Conservation (phyloP, 1,140 invertebrate species). For the Drosophila bocki region DNA sequence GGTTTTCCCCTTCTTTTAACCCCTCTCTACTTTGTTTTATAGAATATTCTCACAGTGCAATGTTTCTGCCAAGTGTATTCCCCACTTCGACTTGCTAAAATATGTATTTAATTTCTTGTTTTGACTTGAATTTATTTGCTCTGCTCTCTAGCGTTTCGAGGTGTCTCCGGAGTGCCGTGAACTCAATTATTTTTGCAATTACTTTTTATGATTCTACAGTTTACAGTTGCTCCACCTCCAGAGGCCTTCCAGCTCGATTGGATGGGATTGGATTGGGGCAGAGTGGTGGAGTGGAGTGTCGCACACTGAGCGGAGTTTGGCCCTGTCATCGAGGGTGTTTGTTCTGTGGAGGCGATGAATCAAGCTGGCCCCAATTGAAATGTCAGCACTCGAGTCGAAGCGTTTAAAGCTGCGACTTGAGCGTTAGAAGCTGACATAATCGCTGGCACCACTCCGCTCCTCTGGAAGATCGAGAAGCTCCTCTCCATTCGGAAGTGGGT, state of each 20-base stretch:
- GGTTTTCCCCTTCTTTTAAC: neutral
- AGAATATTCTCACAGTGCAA: neutral
- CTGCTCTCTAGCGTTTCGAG: conserved; percentile 17
- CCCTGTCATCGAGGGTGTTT: conserved; percentile 46
- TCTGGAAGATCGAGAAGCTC: conserved; percentile 11
- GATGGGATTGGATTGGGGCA: conserved; percentile 10
- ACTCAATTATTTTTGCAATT: conserved; percentile 82
- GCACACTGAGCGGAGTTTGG: conserved; percentile 10
- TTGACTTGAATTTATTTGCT: conserved; percentile 58
- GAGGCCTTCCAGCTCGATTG: conserved; percentile 35
- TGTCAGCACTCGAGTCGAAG: conserved; percentile 60
- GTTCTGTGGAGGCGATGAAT: conserved; percentile 53
- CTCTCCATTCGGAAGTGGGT: conserved; percentile 67
- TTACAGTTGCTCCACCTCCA: conserved; percentile 47
- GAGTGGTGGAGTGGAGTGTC: conserved; percentile 3
- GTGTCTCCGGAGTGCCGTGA: conserved; percentile 72
- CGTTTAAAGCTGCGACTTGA: conserved; percentile 20
- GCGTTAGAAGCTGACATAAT: conserved; percentile 72
- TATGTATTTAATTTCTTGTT: conserved; percentile 35
- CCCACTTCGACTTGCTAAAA: conserved; percentile 14
- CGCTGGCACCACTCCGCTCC: conserved; percentile 7
- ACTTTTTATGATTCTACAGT: conserved; percentile 65
- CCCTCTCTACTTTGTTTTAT: too few species aligned
- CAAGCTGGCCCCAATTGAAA: conserved; percentile 70
- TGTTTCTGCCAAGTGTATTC: conserved; percentile 8